A percentile compares a stretch with the other conserved stretches of the same genome.
These are phyloP conservation scores for Opisthocomus hoazin DNA, from an alignment of 2,113 vertebrate genomes.

Conservation along the genomic window DNA sequence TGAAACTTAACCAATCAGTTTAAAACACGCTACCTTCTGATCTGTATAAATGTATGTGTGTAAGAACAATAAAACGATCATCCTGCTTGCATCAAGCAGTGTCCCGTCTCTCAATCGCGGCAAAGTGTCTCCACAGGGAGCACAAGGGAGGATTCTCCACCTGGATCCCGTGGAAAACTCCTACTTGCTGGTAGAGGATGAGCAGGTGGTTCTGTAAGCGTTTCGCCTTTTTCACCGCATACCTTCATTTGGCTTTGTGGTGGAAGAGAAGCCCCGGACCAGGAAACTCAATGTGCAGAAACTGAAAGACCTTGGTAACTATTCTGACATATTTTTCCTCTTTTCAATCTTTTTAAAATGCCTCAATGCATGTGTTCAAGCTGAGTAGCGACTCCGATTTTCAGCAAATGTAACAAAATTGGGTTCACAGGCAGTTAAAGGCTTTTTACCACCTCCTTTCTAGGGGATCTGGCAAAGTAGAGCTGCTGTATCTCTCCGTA, in stretches of 20 bases:
- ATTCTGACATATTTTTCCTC: neutral
- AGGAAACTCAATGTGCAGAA: conserved; percentile 82
- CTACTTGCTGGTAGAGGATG: conserved; percentile 80
- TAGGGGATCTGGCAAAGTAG: neutral
- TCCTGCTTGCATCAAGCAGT: too few species aligned
- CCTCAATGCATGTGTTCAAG: neutral
- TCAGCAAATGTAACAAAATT: neutral
- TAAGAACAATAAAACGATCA: too few species aligned
- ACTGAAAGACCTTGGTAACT: conserved; percentile 83
- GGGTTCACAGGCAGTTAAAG: neutral
- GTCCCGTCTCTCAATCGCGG: too few species aligned
- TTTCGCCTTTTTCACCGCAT: conserved; percentile 89
- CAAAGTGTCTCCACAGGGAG: conserved; percentile 19
- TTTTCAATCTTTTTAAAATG: neutral
- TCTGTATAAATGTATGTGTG: too few species aligned
- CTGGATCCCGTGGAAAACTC: conserved; percentile 68
- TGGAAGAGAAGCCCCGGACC: conserved; percentile 81
- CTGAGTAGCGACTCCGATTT: fast-evolving
- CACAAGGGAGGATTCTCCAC: conserved; percentile 67
- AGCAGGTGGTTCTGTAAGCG: conserved; percentile 79
- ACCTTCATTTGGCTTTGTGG: conserved; percentile 89
- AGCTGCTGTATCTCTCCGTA: neutral
- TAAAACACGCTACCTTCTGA: too few species aligned
- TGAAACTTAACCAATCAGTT: too few species aligned
- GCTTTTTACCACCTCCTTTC: neutral